Evolutionary conservation across 2,888 invertebrate species (phyloP).

Genomic region (Troides oblongomaculatus): DNA sequence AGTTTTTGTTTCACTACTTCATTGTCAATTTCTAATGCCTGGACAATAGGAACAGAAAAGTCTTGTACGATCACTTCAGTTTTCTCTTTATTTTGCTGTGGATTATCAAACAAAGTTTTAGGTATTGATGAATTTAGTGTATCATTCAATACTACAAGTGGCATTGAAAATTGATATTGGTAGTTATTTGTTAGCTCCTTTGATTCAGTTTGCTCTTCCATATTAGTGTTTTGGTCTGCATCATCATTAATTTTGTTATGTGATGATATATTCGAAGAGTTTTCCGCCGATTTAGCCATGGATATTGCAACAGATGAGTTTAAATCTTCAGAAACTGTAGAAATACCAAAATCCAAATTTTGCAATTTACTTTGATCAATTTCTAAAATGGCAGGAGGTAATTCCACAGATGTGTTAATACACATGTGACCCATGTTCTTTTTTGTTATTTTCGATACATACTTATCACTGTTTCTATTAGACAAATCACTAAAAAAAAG

Average conservation of each 20-base stretch:
- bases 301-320: background rate
- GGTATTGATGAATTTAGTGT: conserved; percentile 34
- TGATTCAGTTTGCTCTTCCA: conserved; percentile 11
- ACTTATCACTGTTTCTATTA: conserved; percentile 35
- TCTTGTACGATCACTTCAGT: conserved; percentile 36
- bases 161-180: conserved; percentile 54
- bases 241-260: conserved; percentile 35
- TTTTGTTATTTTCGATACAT: conserved; percentile 52
- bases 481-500: conserved; percentile 4
- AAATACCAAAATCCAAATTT: conserved; percentile 49
- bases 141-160: conserved; percentile 48
- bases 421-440: conserved; percentile 3
- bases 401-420: conserved; percentile 43
- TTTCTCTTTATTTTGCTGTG: conserved; percentile 38
- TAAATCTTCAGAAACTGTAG: conserved; percentile 28
- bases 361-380: conserved; percentile 61
- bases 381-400: conserved; percentile 53
- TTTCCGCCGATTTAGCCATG: conserved; percentile 11
- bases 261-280: conserved; percentile 26
- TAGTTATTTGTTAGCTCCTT: conserved; percentile 36
- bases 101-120: conserved; percentile 52
- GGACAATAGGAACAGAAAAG: background rate
- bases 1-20: conserved; percentile 27
- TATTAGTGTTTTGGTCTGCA: background rate
- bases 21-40: background rate